phyloP scores from a whole-genome alignment of 2,113 vertebrate species.

The Rafetus swinhoei region DNA sequence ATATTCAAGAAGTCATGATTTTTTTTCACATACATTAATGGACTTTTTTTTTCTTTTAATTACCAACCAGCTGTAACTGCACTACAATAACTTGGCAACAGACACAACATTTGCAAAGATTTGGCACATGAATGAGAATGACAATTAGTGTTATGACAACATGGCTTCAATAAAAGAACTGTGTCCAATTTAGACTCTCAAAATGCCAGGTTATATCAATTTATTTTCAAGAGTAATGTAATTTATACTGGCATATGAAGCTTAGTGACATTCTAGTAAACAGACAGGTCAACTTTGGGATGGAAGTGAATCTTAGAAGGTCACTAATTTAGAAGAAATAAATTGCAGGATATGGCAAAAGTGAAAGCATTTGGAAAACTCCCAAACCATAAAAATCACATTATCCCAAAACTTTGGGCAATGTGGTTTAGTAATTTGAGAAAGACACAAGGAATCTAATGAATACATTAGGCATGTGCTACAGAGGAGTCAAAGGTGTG shows the following conservation, averaged over 20 bases:
- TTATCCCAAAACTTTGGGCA: neutral
- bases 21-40: neutral
- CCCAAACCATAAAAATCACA: neutral
- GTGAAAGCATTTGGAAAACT: neutral
- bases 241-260: neutral
- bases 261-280: neutral
- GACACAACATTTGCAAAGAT: neutral
- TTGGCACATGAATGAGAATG: conserved; percentile 1
- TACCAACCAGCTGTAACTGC: neutral
- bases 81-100: neutral
- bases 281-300: neutral
- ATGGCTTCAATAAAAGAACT: conserved; percentile 30
- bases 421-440: neutral
- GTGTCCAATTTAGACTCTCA: neutral
- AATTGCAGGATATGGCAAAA: neutral
- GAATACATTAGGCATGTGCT: neutral
- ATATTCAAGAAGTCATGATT: neutral
- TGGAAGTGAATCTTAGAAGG: neutral
- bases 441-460: neutral
- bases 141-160: conserved; percentile 41
- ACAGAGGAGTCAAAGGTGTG: neutral
- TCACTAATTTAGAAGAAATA: neutral
- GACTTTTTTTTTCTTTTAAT: neutral
- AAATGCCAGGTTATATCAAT: neutral
- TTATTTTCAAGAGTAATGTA: neutral